These are phyloP conservation scores for Chlorodrepanis virens DNA, from an alignment of 2,113 vertebrate species.

Conservation along the genomic window DNA sequence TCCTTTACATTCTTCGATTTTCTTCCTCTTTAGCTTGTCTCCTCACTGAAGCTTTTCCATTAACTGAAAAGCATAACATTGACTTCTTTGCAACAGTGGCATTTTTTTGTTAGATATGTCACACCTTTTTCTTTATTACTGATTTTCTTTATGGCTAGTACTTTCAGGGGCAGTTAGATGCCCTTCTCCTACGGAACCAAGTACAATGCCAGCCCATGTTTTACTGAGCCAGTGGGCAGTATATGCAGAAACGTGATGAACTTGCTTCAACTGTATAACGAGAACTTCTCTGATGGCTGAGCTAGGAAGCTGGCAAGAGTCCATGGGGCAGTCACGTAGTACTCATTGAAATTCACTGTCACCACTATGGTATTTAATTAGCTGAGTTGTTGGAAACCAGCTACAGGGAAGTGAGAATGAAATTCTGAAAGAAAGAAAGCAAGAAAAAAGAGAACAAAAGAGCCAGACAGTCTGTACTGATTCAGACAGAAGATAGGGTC, in stretches of 20 bases:
- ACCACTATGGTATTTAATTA: conserved; percentile 74
- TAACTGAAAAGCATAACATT: background rate
- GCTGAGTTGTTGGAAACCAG: conserved; percentile 62
- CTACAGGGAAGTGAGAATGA: conserved; percentile 35
- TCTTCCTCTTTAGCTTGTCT: background rate
- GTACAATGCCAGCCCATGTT: background rate
- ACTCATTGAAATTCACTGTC: conserved; percentile 72
- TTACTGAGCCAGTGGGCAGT: background rate
- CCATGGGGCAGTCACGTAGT: background rate
- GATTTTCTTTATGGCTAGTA: background rate
- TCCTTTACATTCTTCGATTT: background rate
- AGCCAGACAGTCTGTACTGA: conserved; percentile 16
- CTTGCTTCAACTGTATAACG: background rate
- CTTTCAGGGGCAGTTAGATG: background rate
- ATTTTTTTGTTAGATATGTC: background rate
- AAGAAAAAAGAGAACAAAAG: conserved; percentile 26
- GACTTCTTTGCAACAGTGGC: background rate
- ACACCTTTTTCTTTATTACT: background rate
- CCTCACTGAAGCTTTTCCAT: background rate
- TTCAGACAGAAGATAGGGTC: background rate
- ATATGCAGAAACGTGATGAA: background rate
- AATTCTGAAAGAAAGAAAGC: background rate
- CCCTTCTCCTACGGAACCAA: background rate
- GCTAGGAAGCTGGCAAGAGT: conserved; percentile 30
- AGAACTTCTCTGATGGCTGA: conserved; percentile 12